These are phyloP conservation scores for Phenacoccus solenopsis DNA, from an alignment of 1,140 invertebrate species.

Conservation along the genomic window DNA sequence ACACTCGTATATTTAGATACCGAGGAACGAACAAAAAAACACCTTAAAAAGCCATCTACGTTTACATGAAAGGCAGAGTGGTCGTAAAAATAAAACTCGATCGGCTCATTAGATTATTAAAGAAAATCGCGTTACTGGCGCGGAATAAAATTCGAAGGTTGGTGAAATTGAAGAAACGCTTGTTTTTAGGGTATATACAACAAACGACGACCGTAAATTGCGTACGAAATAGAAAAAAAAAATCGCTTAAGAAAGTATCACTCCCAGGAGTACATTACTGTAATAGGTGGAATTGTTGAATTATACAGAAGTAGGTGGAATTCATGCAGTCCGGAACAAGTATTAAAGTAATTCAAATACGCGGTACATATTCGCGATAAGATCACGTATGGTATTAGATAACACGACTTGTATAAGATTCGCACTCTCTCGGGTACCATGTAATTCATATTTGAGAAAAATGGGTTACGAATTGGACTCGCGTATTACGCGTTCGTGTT, in stretches of 20 bases:
- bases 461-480: not conserved
- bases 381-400: not conserved
- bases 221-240: not conserved
- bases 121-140: too few species aligned
- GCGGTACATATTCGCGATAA: not conserved
- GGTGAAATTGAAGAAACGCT: too few species aligned
- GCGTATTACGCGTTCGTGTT: too few species aligned
- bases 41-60: too few species aligned
- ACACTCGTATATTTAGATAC: too few species aligned
- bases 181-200: not conserved
- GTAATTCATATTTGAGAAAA: not conserved
- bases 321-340: not conserved
- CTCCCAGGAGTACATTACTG: not conserved
- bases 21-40: too few species aligned
- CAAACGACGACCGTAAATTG: not conserved
- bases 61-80: too few species aligned
- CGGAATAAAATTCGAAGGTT: too few species aligned
- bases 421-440: not conserved
- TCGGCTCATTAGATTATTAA: too few species aligned
- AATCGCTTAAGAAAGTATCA: not conserved
- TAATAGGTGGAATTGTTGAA: not conserved
- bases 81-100: too few species aligned
- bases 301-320: not conserved
- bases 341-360: not conserved
- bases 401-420: not conserved